Evolutionary conservation across 92 coral and sea anemone species (phyloP).

Genomic region (Paramuricea clavata): DNA sequence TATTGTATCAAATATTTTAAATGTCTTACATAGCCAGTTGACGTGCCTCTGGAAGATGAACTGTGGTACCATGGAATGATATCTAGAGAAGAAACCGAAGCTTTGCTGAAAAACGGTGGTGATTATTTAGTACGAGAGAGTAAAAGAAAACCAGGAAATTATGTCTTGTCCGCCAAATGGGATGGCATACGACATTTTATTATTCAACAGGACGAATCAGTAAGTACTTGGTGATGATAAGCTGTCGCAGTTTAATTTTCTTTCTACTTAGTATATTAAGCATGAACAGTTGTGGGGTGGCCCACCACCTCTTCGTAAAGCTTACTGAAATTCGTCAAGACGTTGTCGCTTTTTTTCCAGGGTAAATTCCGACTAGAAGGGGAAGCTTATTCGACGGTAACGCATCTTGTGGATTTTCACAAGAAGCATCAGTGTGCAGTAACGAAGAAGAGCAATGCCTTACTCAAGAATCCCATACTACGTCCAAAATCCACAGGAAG

Average conservation of each 20-base stretch:
- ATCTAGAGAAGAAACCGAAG: slow-evolving; percentile 77
- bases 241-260: too few species aligned
- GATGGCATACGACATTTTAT: slow-evolving; percentile 79
- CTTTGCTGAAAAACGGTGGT: slow-evolving; percentile 75
- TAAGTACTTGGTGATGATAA: slow-evolving; percentile 62
- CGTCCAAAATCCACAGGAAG: slow-evolving; percentile 68
- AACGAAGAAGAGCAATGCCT: slow-evolving; percentile 86
- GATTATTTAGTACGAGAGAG: slow-evolving; percentile 98
- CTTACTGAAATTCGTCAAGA: too few species aligned
- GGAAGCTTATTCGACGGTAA: slow-evolving; percentile 83
- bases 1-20: too few species aligned
- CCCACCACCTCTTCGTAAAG: too few species aligned
- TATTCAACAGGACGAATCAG: slow-evolving; percentile 84
- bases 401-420: slow-evolving; percentile 83
- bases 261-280: too few species aligned
- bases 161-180: slow-evolving; percentile 83
- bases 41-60: slow-evolving; percentile 82
- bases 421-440: slow-evolving; percentile 72
- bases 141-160: slow-evolving; percentile 83
- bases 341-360: slow-evolving; percentile 24
- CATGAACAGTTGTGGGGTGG: too few species aligned
- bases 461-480: slow-evolving; percentile 69
- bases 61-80: slow-evolving; percentile 95
- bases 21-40: slow-evolving; percentile 66
- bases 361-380: slow-evolving; percentile 92